Conservation (phyloP, 1,140 invertebrate species). For the Sminthurinus signatus region DNA sequence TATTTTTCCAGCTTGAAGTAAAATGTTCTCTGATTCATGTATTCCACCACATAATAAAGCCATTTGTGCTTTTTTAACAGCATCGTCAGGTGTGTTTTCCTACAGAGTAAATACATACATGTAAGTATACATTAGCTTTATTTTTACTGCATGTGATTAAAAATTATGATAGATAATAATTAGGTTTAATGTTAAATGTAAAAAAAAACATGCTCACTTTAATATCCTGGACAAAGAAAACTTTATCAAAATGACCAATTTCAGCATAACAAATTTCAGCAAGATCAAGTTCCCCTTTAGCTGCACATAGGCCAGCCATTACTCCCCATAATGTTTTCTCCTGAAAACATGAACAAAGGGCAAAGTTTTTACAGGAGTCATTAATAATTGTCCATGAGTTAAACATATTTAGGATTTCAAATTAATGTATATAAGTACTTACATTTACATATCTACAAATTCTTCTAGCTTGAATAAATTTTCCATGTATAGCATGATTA, state of each 20-base stretch:
- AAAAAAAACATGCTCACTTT: slow-evolving; percentile 51
- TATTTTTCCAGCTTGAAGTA: slow-evolving; percentile 68
- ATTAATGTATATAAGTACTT: no score
- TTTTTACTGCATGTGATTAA: no score
- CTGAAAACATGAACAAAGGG: slow-evolving; percentile 43
- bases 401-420: no score
- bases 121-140: no score
- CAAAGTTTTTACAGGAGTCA: slow-evolving; percentile 4
- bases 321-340: slow-evolving; percentile 83
- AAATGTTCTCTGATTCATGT: slow-evolving; percentile 71
- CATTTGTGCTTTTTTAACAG: slow-evolving; percentile 66
- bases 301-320: slow-evolving; percentile 75
- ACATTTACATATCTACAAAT: slow-evolving; percentile 72
- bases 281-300: slow-evolving; percentile 67
- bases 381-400: neutral
- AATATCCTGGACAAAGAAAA: slow-evolving; percentile 77
- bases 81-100: slow-evolving; percentile 52
- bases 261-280: slow-evolving; percentile 92
- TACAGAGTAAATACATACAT: no score
- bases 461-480: slow-evolving; percentile 69
- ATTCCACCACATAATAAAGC: slow-evolving; percentile 69
- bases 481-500: slow-evolving; percentile 54
- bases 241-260: slow-evolving; percentile 84
- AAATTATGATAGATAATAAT: no score
- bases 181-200: neutral